Percentiles rank a stretch among this genome's conserved stretches.
phyloP scores from a whole-genome alignment of 2,797 vertebrate genomes.

The Peromyscus melanophrys region DNA sequence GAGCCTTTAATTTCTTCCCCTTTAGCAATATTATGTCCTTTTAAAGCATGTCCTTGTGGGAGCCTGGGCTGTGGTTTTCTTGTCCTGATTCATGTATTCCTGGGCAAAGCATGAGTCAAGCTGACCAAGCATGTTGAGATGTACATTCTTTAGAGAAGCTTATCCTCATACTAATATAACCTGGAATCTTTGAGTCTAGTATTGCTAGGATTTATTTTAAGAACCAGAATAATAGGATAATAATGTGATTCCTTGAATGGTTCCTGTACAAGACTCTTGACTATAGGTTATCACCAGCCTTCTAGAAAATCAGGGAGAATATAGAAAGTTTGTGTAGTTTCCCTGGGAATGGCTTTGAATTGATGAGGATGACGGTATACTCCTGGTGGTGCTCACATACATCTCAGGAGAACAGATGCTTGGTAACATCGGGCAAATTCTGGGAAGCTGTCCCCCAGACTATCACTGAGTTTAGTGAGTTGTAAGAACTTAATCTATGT shows the following conservation, averaged over 20 bases:
- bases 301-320: slow-evolving; percentile 31
- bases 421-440: background rate
- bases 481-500: background rate
- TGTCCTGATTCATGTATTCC: slow-evolving; percentile 27
- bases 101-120: slow-evolving; percentile 57
- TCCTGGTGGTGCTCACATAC: background rate
- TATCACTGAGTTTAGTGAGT: background rate
- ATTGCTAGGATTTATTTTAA: slow-evolving; percentile 45
- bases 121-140: background rate
- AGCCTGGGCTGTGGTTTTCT: background rate
- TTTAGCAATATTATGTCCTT: slow-evolving; percentile 64
- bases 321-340: background rate
- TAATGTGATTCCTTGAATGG: slow-evolving; percentile 13
- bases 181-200: slow-evolving; percentile 60
- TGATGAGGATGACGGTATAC: background rate
- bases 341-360: background rate
- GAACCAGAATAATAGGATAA: background rate
- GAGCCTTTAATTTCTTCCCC: slow-evolving; percentile 37
- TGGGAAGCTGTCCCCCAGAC: background rate
- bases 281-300: background rate
- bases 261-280: background rate
- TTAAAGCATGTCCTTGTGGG: slow-evolving; percentile 16
- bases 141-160: background rate
- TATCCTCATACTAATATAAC: slow-evolving; percentile 45
- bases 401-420: background rate